Evolutionary conservation across 2,888 invertebrate species (phyloP).

Genomic region (Meloe dianella): DNA sequence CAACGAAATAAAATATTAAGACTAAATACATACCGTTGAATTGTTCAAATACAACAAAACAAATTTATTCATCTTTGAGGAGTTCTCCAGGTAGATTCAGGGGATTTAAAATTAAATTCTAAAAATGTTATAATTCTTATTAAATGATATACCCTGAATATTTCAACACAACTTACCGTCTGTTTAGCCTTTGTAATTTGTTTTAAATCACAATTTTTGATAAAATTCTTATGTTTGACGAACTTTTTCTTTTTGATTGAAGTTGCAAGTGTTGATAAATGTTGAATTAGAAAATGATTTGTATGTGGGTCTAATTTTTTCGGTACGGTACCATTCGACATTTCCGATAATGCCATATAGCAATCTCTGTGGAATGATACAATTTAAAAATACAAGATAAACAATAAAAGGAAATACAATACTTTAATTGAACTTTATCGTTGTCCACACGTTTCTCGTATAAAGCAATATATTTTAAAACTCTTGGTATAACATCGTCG

Average conservation of each 20-base stretch:
- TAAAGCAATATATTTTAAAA: slow-evolving; percentile 53
- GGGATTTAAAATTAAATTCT: slow-evolving; percentile 34
- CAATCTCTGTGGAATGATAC: slow-evolving; percentile 38
- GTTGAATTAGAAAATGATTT: slow-evolving; percentile 35
- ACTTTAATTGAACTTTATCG: slow-evolving; percentile 45
- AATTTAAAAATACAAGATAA: not conserved
- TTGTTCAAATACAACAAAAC: not conserved
- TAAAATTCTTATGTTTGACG: slow-evolving; percentile 27
- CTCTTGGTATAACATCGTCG: slow-evolving; percentile 42
- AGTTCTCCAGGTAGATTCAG: slow-evolving; percentile 34
- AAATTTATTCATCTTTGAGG: slow-evolving; percentile 15
- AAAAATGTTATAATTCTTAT: too few species aligned
- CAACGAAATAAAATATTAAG: too few species aligned
- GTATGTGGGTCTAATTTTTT: slow-evolving; percentile 37
- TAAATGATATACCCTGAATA: too few species aligned
- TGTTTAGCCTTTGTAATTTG: slow-evolving; percentile 16
- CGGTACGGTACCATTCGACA: slow-evolving; percentile 39
- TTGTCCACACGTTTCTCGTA: slow-evolving; percentile 45
- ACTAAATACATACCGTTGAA: not conserved
- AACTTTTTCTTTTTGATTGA: slow-evolving; percentile 36
- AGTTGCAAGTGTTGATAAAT: slow-evolving; percentile 38
- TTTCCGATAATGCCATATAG: slow-evolving; percentile 41
- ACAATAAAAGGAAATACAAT: slow-evolving; percentile 10
- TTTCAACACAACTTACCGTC: slow-evolving; percentile 31
- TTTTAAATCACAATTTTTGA: slow-evolving; percentile 26